Evolutionary conservation across 2,797 vertebrate species (phyloP).

Genomic region (Enteromius fasciolatus): DNA sequence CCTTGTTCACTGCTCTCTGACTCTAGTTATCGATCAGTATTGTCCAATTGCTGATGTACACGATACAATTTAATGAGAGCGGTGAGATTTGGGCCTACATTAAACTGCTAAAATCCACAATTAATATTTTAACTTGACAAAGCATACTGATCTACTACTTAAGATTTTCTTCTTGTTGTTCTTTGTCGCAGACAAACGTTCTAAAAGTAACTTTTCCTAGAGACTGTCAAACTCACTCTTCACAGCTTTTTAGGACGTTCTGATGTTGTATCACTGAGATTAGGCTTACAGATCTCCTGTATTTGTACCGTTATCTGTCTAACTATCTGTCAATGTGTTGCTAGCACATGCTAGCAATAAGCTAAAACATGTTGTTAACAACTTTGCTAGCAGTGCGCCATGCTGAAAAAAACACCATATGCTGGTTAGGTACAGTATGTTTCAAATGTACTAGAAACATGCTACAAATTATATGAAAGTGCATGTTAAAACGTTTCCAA

Average conservation of each 20-base stretch:
- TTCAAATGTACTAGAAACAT: background rate
- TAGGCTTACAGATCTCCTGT: background rate
- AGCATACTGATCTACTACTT: background rate
- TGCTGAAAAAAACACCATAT: no score
- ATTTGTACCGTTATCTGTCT: background rate
- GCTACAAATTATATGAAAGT: background rate
- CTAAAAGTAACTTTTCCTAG: background rate
- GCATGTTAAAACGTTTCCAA: background rate
- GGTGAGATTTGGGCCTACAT: background rate
- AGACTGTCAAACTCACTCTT: background rate
- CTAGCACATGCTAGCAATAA: background rate
- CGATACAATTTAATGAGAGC: background rate
- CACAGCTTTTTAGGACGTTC: background rate
- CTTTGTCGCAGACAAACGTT: background rate
- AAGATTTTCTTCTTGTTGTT: background rate
- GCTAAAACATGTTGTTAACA: background rate
- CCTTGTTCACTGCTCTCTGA: slow-evolving; percentile 7
- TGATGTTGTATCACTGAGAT: no score
- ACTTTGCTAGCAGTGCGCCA: background rate
- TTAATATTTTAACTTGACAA: background rate
- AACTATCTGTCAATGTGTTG: background rate
- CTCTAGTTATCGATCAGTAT: background rate
- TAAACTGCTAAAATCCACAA: background rate
- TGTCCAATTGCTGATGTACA: background rate
- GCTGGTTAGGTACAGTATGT: no score